Evolutionary conservation across 2,797 vertebrate species (phyloP).

Genomic region (Peromyscus melanophrys): DNA sequence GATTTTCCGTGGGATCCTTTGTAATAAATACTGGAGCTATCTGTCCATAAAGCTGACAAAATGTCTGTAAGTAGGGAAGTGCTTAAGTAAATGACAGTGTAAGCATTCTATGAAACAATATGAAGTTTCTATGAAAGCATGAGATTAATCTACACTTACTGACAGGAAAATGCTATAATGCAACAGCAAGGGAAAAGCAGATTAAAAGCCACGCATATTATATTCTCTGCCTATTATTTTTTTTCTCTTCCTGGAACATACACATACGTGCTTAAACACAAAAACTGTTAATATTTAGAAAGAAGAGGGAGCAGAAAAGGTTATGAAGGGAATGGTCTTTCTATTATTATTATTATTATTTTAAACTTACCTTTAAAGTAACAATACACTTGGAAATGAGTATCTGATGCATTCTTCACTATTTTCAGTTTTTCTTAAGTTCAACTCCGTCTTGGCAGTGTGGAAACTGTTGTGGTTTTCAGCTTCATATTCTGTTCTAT

Average conservation of each 20-base stretch:
- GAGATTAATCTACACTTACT: neutral
- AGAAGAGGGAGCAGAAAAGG: neutral
- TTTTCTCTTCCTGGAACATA: neutral
- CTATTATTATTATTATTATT: neutral
- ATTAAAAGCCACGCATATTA: neutral
- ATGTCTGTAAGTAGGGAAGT: neutral
- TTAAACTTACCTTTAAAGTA: neutral
- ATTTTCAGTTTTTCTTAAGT: constrained; percentile 41
- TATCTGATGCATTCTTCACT: neutral
- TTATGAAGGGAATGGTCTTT: neutral
- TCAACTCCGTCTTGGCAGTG: neutral
- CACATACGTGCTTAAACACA: neutral
- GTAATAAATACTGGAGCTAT: neutral
- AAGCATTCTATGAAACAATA: constrained; percentile 13
- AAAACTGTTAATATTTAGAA: neutral
- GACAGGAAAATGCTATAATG: neutral
- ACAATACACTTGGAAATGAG: neutral
- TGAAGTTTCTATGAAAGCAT: neutral
- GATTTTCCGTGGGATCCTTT: neutral
- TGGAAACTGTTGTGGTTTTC: neutral
- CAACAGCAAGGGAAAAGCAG: neutral
- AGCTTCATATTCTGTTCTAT: neutral
- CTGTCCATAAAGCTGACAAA: neutral
- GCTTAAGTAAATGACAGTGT: neutral
- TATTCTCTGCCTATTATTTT: neutral